Evolutionary conservation across 2,888 invertebrate genomes (phyloP), one percentile per base, ranked within the genome.

Genomic region (Athalia rosae): DNA sequence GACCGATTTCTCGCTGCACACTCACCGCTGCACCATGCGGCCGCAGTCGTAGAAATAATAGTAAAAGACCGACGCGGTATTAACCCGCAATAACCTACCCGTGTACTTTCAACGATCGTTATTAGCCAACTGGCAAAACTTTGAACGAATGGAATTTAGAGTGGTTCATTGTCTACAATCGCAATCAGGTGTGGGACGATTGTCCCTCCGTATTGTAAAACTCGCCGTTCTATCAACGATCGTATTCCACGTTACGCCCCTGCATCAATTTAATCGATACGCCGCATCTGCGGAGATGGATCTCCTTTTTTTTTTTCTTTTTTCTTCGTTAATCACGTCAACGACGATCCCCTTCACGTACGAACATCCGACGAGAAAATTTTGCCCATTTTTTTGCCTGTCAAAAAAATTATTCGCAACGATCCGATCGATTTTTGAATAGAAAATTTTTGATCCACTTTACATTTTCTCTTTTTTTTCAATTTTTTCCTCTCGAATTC

Each of bases 151-250:
- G 81, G 85, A 85, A 85, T 85, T 83, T 83, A 85, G 83, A 84
- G 83, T 82, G 83, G 82, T 83, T 81, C 80, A 85, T 85, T 84
- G 84, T 84, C 81, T 85, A 81, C 84, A 9, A 56, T 58, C 71
- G n/a, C n/a, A n/a, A n/a, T 71, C 71, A 58, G 71, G 71, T 71
- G 71, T 71, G 71, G 71, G 71, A 28, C 28, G 28, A 28, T 28
- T 28, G 28, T 2, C 28, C 28, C 2, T 28, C 28, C 28, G 28
- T 28, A 28, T 28, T 28, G 1, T 28, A 28, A 28, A 28, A 28
- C 28, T 28, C 28, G 71, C 58, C 67, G 67, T 28, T 50, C 13
- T 56, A 58, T 71, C 56, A 71, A 71, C 71, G 71, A 71, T 71
- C 71, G 71, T 71, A 43, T n/a, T 56, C 13, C 58, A 13, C n/a